Conservation (phyloP, 2,888 invertebrate genomes). For the Ophioninae sp. region DNA sequence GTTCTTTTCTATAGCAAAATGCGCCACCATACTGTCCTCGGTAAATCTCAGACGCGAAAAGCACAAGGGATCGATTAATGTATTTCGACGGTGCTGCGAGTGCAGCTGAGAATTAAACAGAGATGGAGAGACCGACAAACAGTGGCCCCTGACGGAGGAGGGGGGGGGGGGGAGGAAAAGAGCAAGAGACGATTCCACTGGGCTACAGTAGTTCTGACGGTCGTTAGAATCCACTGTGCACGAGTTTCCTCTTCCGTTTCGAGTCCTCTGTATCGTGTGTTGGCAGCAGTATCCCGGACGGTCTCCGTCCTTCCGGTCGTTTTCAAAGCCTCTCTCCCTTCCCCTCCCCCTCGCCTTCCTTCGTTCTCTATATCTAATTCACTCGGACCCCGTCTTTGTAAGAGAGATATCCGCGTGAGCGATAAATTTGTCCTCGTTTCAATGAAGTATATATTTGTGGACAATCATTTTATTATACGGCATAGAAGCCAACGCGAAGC, state of each 20-base stretch:
- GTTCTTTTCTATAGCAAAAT: neutral
- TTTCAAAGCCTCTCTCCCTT: conserved; percentile 48
- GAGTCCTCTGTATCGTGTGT: conserved; percentile 46
- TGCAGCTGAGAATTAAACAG: conserved; percentile 7
- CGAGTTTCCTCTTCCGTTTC: conserved; percentile 58
- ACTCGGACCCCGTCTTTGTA: conserved; percentile 35
- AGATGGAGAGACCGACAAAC: conserved; percentile 6
- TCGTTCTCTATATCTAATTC: conserved; percentile 22
- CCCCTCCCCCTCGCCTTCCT: conserved; percentile 17
- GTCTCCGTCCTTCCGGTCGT: conserved; percentile 58
- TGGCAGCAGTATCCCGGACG: conserved; percentile 55
- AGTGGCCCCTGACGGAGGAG: no score
- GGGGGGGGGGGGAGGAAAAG: conserved; percentile 22
- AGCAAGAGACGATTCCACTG: conserved; percentile 7
- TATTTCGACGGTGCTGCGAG: conserved; percentile 35
- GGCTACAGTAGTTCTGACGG: conserved; percentile 52
- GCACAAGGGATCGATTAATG: conserved; percentile 60
- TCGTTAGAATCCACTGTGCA: conserved; percentile 55
- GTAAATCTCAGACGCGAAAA: conserved; percentile 55
- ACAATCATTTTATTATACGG: conserved; percentile 34
- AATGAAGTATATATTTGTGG: conserved; percentile 38
- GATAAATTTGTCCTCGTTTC: conserved; percentile 48
- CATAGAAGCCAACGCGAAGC: neutral
- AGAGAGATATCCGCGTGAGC: conserved; percentile 28
- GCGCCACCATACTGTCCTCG: conserved; percentile 8